phyloP scores from a whole-genome alignment of 2,888 invertebrate species.

The Cosmia pyralina region DNA sequence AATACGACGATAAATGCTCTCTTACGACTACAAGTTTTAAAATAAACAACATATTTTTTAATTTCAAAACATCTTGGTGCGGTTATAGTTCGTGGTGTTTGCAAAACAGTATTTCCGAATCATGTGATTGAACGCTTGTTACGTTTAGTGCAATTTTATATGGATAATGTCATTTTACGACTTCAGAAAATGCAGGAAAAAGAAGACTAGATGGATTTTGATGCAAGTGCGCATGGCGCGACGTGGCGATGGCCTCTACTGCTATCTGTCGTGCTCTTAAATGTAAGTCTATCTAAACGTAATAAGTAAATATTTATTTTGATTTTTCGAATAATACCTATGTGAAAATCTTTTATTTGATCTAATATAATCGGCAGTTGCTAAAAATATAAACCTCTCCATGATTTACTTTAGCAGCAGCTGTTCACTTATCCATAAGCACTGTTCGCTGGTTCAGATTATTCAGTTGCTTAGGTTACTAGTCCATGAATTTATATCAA shows the following conservation, averaged over 20 bases:
- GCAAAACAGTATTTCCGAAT: slow-evolving; percentile 45
- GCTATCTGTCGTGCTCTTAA: slow-evolving; percentile 81
- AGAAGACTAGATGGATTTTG: slow-evolving; percentile 83
- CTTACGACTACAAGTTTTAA: slow-evolving; percentile 70
- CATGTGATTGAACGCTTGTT: slow-evolving; percentile 52
- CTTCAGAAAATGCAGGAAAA: slow-evolving; percentile 71
- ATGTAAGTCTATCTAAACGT: slow-evolving; percentile 77
- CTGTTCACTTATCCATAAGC: neutral
- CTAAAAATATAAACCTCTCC: slow-evolving; percentile 1
- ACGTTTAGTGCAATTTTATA: slow-evolving; percentile 54
- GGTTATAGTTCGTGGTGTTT: slow-evolving; percentile 36
- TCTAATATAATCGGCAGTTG: neutral
- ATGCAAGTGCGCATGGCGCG: slow-evolving; percentile 73
- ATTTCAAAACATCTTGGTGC: slow-evolving; percentile 48
- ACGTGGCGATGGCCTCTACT: slow-evolving; percentile 86
- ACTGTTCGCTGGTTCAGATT: slow-evolving; percentile 22
- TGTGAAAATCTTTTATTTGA: neutral
- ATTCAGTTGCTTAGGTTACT: slow-evolving; percentile 50
- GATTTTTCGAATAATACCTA: slow-evolving; percentile 12
- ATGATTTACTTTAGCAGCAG: neutral
- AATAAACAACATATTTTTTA: slow-evolving; percentile 62
- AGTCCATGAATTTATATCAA: slow-evolving; percentile 62
- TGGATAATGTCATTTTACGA: slow-evolving; percentile 62
- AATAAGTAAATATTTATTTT: slow-evolving; percentile 6
- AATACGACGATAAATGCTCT: slow-evolving; percentile 84